Conservation (phyloP, 1,140 invertebrate species). For the Rhagoletis zephyria region DNA sequence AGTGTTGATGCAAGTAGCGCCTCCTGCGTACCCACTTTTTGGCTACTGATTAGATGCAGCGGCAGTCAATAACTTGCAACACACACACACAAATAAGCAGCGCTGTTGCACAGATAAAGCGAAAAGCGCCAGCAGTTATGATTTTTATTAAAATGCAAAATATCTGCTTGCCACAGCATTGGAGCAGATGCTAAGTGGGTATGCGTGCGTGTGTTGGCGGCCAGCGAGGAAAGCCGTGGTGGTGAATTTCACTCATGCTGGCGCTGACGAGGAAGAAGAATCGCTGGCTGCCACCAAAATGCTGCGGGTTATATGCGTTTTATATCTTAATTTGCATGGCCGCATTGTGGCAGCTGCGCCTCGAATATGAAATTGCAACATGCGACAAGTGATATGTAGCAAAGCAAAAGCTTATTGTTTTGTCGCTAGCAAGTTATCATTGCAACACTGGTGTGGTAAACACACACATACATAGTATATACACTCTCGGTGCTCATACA, state of each 20-base stretch:
- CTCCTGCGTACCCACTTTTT: background rate
- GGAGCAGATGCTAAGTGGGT: background rate
- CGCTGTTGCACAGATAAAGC: background rate
- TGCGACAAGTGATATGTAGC: background rate
- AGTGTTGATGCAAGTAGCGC: slow-evolving; percentile 22
- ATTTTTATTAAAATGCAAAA: slow-evolving; percentile 22
- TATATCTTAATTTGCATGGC: slow-evolving; percentile 47
- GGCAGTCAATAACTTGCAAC: slow-evolving; percentile 37
- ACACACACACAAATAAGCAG: too few relatives aligned
- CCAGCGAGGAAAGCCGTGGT: background rate
- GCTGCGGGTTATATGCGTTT: slow-evolving; percentile 42
- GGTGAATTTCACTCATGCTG: slow-evolving; percentile 34
- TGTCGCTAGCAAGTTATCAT: background rate
- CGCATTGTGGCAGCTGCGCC: background rate
- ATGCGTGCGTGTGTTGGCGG: background rate
- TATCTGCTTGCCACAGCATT: background rate
- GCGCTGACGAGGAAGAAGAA: background rate
- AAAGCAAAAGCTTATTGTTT: too few relatives aligned
- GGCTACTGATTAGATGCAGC: slow-evolving; percentile 48
- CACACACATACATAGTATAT: background rate
- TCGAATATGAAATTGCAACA: background rate
- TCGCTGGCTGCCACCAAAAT: background rate
- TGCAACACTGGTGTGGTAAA: too few relatives aligned
- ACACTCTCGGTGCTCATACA: background rate
- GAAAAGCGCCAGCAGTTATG: slow-evolving; percentile 41